phyloP scores from a whole-genome alignment of 2,113 vertebrate genomes.

The Pundamilia nyererei region DNA sequence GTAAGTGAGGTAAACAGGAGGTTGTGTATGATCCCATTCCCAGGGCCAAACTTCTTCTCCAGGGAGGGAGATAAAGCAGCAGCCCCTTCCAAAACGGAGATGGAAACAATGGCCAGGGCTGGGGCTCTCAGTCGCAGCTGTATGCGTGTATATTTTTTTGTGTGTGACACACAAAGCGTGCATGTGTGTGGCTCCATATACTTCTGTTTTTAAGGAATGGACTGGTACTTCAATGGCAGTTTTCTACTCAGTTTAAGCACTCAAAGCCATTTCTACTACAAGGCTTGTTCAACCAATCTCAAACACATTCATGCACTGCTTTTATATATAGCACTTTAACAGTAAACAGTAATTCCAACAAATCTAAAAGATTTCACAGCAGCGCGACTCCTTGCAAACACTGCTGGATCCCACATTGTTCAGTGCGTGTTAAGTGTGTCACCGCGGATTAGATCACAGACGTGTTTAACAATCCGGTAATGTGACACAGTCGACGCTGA shows the following conservation, averaged over 20 bases:
- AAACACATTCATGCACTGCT: background rate
- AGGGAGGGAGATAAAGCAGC: conserved; percentile 56
- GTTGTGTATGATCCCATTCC: conserved; percentile 53
- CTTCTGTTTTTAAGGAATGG: background rate
- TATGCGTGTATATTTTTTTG: conserved; percentile 3
- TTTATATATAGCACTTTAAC: background rate
- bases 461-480: background rate
- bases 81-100: conserved; percentile 50
- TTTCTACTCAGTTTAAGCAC: background rate
- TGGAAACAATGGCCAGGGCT: conserved; percentile 61
- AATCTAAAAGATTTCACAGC: background rate
- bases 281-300: background rate
- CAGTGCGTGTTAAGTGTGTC: background rate
- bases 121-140: conserved; percentile 15
- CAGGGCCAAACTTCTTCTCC: conserved; percentile 46
- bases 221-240: background rate
- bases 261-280: background rate
- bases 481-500: background rate
- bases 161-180: background rate
- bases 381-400: background rate
- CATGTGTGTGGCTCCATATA: background rate
- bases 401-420: background rate
- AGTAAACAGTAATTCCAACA: background rate
- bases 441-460: background rate
- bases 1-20: conserved; percentile 61